These are phyloP conservation scores for Eurystomus gularis DNA, from an alignment of 2,113 vertebrate genomes.

Conservation along the genomic window DNA sequence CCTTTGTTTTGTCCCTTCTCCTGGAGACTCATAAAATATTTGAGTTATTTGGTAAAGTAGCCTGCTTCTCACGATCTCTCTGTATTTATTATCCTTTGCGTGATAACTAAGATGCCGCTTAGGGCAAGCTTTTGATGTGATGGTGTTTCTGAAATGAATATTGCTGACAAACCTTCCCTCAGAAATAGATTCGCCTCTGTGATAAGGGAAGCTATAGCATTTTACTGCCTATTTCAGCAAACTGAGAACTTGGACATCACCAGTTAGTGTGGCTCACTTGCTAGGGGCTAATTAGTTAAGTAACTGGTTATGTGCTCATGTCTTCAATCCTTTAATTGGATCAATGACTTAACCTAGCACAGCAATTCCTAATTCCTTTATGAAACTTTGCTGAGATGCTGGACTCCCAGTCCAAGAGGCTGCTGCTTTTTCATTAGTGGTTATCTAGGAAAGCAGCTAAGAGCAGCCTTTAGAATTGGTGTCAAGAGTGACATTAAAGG, in stretches of 20 bases:
- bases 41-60: not conserved
- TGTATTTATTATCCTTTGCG: not conserved
- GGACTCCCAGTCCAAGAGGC: not conserved
- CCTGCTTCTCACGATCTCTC: not conserved
- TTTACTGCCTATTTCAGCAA: not conserved
- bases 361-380: conserved; percentile 40
- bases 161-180: not conserved
- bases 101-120: not conserved
- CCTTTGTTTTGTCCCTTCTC: not conserved
- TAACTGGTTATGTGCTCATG: not conserved
- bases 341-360: conserved; percentile 10
- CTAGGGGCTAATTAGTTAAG: not conserved
- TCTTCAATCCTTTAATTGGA: conserved; percentile 47
- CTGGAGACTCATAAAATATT: not conserved
- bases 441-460: not conserved
- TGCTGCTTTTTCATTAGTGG: not conserved
- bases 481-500: not conserved
- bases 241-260: not conserved
- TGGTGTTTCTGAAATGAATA: not conserved
- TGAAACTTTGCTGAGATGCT: not conserved
- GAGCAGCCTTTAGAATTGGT: not conserved
- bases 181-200: not conserved
- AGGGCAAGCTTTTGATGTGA: not conserved
- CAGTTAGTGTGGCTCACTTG: not conserved
- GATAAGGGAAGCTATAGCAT: not conserved